phyloP scores from a whole-genome alignment of 1,140 invertebrate species.

The Brachionus sp. region DNA sequence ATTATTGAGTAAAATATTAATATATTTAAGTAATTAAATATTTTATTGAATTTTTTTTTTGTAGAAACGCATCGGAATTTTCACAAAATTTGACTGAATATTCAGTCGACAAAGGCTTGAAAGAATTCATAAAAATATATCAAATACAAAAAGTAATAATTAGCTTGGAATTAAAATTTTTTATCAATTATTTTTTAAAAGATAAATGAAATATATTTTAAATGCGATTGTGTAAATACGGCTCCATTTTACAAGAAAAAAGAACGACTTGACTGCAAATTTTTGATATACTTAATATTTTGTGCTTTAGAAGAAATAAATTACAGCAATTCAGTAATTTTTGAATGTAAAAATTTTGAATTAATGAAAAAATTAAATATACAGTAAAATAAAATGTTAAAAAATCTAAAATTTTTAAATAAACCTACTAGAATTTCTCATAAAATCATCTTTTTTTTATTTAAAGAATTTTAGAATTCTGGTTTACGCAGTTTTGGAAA shows the following conservation, averaged over 20 bases:
- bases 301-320: background rate
- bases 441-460: too few relatives aligned
- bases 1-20: background rate
- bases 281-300: background rate
- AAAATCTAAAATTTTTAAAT: background rate
- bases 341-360: background rate
- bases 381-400: background rate
- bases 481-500: too few relatives aligned
- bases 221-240: slow-evolving; percentile 38
- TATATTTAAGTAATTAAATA: background rate
- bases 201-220: background rate
- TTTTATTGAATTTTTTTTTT: background rate
- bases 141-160: background rate
- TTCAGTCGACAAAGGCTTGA: background rate
- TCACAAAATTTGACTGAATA: background rate
- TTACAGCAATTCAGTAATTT: background rate
- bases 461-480: too few relatives aligned
- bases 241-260: background rate
- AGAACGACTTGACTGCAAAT: background rate
- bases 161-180: background rate
- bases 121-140: background rate
- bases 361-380: background rate
- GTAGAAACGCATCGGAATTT: background rate
- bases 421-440: too few relatives aligned
- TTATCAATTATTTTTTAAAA: background rate